A percentile compares a stretch with the other conserved stretches of the same genome.
phyloP scores from a whole-genome alignment of 2,797 vertebrate species.

The Myotis myotis region DNA sequence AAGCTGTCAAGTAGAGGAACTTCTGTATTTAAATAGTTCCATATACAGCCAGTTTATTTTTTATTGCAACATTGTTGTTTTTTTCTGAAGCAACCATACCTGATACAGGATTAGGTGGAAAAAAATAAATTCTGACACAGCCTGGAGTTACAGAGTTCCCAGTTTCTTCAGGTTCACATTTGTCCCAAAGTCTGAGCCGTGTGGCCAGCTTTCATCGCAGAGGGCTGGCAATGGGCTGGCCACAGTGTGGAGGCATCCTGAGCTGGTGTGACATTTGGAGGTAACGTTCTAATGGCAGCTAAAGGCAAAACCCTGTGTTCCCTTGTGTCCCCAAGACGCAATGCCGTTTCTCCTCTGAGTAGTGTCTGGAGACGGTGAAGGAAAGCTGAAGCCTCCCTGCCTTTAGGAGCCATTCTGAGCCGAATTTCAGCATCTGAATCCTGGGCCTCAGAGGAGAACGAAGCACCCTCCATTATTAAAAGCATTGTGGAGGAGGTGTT shows the following conservation, averaged over 20 bases:
- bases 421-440: not conserved
- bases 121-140: not conserved
- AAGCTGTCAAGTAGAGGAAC: not conserved
- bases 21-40: not conserved
- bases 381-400: not conserved
- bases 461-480: not conserved
- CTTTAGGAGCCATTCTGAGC: not conserved
- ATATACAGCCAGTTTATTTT: not conserved
- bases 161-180: not conserved
- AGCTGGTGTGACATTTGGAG: not conserved
- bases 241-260: not conserved
- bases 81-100: not conserved
- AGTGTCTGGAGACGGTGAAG: not conserved
- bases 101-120: not conserved
- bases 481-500: not conserved
- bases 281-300: not conserved
- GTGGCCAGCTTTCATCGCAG: not conserved
- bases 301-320: not conserved
- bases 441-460: not conserved
- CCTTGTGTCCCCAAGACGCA: not conserved
- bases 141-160: not conserved
- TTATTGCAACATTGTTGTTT: not conserved
- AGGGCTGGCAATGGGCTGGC: no score
- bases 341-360: not conserved
- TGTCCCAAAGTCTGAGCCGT: not conserved